Percentiles rank a stretch among this genome's conserved stretches.
Conservation (phyloP, 2,113 vertebrate species). For the Paralichthys olivaceus region DNA sequence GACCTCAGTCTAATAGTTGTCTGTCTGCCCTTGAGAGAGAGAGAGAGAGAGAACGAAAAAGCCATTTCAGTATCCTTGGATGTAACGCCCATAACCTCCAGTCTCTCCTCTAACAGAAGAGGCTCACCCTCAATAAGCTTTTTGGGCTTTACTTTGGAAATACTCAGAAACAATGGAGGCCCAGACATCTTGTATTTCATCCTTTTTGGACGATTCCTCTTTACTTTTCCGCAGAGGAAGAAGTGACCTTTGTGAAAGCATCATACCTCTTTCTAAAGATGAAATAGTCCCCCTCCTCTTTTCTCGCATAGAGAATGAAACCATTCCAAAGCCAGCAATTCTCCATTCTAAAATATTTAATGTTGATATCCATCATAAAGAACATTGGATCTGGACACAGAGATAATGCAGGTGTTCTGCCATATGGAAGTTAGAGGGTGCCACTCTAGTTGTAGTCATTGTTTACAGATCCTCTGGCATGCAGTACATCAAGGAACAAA, state of each 20-base stretch:
- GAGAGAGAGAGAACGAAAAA: no score
- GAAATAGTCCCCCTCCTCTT: constrained; percentile 17
- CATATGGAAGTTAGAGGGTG: neutral
- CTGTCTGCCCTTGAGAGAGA: no score
- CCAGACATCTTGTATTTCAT: constrained; percentile 5
- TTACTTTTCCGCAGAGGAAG: constrained; percentile 15
- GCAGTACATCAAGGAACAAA: constrained; percentile 9
- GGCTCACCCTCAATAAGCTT: constrained; percentile 6
- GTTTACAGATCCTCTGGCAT: constrained; percentile 8
- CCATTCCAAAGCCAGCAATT: no score
- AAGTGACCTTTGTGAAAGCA: constrained; percentile 37
- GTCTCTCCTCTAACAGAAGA: no score
- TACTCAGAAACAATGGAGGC: constrained; percentile 6
- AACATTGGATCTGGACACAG: neutral
- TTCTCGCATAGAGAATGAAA: constrained; percentile 8
- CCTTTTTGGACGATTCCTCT: constrained; percentile 9
- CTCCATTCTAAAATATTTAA: no score
- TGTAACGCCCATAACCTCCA: no score
- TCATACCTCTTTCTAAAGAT: constrained; percentile 22
- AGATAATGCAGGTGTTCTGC: neutral
- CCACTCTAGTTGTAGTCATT: neutral
- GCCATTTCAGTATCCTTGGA: no score
- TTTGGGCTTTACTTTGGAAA: constrained; percentile 41
- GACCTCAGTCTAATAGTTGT: no score
- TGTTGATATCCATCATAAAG: no score